Conservation (phyloP, 2,113 vertebrate genomes). For the Cnemophilus loriae region DNA sequence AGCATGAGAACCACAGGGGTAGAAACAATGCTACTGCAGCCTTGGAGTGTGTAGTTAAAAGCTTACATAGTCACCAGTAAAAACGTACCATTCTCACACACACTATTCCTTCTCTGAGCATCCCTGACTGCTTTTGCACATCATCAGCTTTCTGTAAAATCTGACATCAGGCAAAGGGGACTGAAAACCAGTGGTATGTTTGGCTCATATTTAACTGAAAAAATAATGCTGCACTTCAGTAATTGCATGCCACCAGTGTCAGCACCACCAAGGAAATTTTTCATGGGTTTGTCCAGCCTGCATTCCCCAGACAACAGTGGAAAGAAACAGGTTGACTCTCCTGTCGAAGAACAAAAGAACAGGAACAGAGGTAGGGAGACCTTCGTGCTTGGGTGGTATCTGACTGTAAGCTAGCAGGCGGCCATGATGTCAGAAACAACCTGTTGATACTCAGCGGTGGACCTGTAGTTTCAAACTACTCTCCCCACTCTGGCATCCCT, state of each 20-base stretch:
- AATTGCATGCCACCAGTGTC: neutral
- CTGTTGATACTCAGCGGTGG: neutral
- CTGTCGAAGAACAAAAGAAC: neutral
- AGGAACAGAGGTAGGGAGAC: neutral
- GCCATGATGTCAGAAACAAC: neutral
- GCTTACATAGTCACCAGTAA: neutral
- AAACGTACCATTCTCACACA: neutral
- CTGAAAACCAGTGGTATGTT: neutral
- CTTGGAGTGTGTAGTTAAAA: neutral
- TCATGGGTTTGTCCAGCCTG: neutral
- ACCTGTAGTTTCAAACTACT: neutral
- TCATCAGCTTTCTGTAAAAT: neutral
- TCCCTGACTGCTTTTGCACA: neutral
- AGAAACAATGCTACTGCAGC: neutral
- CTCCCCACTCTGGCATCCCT: neutral
- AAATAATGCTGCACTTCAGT: neutral
- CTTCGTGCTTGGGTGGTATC: neutral
- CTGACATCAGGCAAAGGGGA: neutral
- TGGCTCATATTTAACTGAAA: neutral
- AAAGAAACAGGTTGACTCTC: neutral
- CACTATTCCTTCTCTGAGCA: neutral
- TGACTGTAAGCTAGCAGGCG: neutral
- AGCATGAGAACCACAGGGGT: neutral
- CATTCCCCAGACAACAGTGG: neutral
- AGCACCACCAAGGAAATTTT: neutral